Percentiles rank a stretch among this genome's conserved stretches.
These are phyloP conservation scores for Drosophila sucinea DNA, from an alignment of 1,140 invertebrate genomes.

Conservation along the genomic window DNA sequence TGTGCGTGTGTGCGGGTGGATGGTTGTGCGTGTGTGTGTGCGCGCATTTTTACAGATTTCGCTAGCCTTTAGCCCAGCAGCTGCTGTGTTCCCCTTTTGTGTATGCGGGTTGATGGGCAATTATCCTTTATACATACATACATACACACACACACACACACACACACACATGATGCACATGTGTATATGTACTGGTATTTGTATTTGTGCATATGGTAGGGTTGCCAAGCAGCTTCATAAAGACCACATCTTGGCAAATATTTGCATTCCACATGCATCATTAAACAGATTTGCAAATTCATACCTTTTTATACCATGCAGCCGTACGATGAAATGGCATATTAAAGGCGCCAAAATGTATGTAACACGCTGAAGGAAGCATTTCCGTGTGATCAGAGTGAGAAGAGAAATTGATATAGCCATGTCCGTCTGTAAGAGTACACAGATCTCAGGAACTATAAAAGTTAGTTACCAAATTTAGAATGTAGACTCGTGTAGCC, in stretches of 20 bases:
- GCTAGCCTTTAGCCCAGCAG: constrained; percentile 24
- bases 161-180: constrained; percentile 17
- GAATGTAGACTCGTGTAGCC: too few species aligned
- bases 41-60: constrained; percentile 41
- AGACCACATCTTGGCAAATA: constrained; percentile 56
- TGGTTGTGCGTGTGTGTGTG: constrained; percentile 13
- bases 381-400: too few species aligned
- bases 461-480: too few species aligned
- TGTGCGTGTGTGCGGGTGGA: constrained; percentile 18
- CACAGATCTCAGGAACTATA: too few species aligned
- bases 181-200: not conserved
- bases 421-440: too few species aligned
- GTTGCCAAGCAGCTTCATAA: constrained; percentile 32
- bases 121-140: constrained; percentile 15
- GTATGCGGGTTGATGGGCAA: constrained; percentile 7
- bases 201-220: not conserved
- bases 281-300: constrained; percentile 44
- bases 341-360: too few species aligned
- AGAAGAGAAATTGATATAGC: too few species aligned
- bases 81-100: constrained; percentile 15
- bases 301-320: constrained; percentile 15
- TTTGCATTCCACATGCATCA: constrained; percentile 71
- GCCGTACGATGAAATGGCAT: too few species aligned
- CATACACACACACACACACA: constrained; percentile 2
- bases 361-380: too few species aligned